Evolutionary conservation across 2,888 invertebrate species (phyloP).

Genomic region (Megastigmus dorsalis): DNA sequence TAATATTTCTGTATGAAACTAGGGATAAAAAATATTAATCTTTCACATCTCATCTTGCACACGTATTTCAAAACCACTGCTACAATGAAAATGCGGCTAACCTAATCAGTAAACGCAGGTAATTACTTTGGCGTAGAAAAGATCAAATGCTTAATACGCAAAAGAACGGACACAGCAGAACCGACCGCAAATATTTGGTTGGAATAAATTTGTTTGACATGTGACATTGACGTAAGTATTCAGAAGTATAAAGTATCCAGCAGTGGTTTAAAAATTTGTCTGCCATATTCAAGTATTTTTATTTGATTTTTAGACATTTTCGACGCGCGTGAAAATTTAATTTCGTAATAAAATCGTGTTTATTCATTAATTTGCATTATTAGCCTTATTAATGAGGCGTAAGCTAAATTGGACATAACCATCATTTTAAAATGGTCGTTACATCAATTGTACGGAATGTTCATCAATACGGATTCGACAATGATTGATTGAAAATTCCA

Average conservation of each 20-base stretch:
- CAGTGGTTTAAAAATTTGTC: too few species aligned
- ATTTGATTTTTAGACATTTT: too few species aligned
- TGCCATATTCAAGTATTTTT: too few species aligned
- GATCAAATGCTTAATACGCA: conserved; percentile 23
- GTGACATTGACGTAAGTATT: conserved; percentile 6
- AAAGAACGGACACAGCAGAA: background rate
- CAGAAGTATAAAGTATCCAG: background rate
- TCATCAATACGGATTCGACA: conserved; percentile 36
- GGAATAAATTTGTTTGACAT: conserved; percentile 17
- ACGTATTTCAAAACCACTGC: conserved; percentile 15
- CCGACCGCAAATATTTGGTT: conserved; percentile 37
- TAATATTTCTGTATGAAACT: too few species aligned
- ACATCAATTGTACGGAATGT: conserved; percentile 16
- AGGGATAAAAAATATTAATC: too few species aligned
- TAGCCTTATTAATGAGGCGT: background rate
- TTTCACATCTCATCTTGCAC: too few species aligned
- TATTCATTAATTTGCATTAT: conserved; percentile 20
- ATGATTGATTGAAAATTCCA: conserved; percentile 41
- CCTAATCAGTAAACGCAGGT: conserved; percentile 31
- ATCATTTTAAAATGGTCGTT: background rate
- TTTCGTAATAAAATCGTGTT: background rate
- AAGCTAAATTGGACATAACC: background rate
- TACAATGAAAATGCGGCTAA: conserved; percentile 19
- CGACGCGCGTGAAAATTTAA: background rate
- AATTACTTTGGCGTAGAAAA: conserved; percentile 18